Conservation (phyloP, 2,888 invertebrate species). For the Leptinotarsa juncta region DNA sequence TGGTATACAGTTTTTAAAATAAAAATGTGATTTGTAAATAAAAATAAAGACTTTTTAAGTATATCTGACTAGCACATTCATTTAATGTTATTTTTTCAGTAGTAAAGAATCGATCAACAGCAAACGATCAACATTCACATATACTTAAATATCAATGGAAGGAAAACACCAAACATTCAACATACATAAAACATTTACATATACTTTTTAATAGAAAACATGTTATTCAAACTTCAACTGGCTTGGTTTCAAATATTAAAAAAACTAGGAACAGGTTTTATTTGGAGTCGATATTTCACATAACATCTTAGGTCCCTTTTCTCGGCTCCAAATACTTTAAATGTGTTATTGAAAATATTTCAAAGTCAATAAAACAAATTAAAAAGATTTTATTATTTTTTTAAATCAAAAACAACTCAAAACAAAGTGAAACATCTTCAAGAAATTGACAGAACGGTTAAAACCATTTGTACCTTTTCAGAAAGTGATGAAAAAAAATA, state of each 20-base stretch:
- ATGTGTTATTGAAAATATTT: not conserved
- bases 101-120: not conserved
- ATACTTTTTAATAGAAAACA: slow-evolving; percentile 23
- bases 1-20: slow-evolving; percentile 32
- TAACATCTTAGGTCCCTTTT: not conserved
- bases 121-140: slow-evolving; percentile 39
- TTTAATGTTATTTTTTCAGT: slow-evolving; percentile 29
- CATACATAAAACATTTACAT: slow-evolving; percentile 28
- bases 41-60: slow-evolving; percentile 50
- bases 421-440: not conserved
- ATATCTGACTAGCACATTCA: slow-evolving; percentile 55
- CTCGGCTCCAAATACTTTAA: not conserved
- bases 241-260: slow-evolving; percentile 7
- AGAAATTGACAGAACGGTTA: slow-evolving; percentile 14
- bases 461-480: slow-evolving; percentile 37
- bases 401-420: not conserved
- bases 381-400: not conserved
- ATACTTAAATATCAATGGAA: slow-evolving; percentile 39
- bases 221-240: slow-evolving; percentile 10
- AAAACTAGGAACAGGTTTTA: not conserved
- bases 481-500: slow-evolving; percentile 15
- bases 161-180: slow-evolving; percentile 44
- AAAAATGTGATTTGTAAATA: slow-evolving; percentile 50
- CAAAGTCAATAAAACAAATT: not conserved
- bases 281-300: slow-evolving; percentile 5